Percentiles rank a stretch among this genome's conserved stretches.
These are phyloP conservation scores for Polylopha cassiicola DNA, from an alignment of 2,888 invertebrate genomes.

Conservation along the genomic window DNA sequence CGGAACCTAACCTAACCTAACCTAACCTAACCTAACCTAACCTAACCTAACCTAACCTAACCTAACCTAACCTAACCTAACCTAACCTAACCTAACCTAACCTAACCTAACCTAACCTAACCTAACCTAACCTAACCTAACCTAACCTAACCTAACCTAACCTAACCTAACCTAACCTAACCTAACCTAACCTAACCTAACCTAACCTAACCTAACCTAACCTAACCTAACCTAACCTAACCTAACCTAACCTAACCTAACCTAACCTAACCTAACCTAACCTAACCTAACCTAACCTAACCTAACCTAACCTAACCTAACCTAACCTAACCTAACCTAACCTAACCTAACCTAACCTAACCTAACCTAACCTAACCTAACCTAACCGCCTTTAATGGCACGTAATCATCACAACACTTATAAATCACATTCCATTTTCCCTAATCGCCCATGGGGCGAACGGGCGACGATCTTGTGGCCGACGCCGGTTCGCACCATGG, in stretches of 20 bases:
- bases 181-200: slow-evolving; percentile 20
- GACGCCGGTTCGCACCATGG: too few species aligned
- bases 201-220: slow-evolving; percentile 21
- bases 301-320: slow-evolving; percentile 11
- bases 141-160: slow-evolving; percentile 20
- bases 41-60: slow-evolving; percentile 17
- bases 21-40: slow-evolving; percentile 20
- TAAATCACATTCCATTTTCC: too few species aligned
- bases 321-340: slow-evolving; percentile 15
- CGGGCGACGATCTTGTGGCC: too few species aligned
- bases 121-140: slow-evolving; percentile 21
- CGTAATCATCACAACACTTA: too few species aligned
- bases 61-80: slow-evolving; percentile 21
- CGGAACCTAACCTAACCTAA: slow-evolving; percentile 15
- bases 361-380: slow-evolving; percentile 17
- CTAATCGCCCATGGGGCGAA: too few species aligned
- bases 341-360: slow-evolving; percentile 13
- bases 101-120: slow-evolving; percentile 21
- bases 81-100: slow-evolving; percentile 21
- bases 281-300: slow-evolving; percentile 12
- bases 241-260: slow-evolving; percentile 21
- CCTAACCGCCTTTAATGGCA: slow-evolving; percentile 12
- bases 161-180: slow-evolving; percentile 18
- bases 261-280: slow-evolving; percentile 21
- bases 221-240: slow-evolving; percentile 21